These are phyloP conservation scores for Gastrophysa polygoni DNA, from an alignment of 2,888 invertebrate species.

Conservation along the genomic window DNA sequence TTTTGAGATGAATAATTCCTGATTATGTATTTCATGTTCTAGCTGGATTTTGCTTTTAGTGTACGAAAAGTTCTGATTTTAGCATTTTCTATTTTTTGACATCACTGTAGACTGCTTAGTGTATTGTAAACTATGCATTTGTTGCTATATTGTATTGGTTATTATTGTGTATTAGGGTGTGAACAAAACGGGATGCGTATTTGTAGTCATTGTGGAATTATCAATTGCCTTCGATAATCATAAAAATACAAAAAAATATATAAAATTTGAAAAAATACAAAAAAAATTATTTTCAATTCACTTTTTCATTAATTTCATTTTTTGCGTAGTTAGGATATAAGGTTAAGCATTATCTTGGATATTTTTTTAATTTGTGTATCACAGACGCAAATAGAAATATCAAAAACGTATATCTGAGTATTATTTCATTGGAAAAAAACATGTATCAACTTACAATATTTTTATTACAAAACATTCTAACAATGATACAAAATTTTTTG, in stretches of 20 bases:
- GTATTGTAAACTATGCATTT: conserved; percentile 15
- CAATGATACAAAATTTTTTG: conserved; percentile 39
- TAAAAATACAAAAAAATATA: background rate
- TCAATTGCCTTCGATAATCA: conserved; percentile 2
- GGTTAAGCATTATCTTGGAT: background rate
- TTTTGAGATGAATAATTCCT: too few species aligned
- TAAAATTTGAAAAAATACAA: background rate
- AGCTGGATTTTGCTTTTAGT: background rate
- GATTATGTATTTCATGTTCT: background rate
- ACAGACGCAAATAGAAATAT: background rate
- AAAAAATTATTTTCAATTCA: background rate
- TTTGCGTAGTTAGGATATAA: background rate
- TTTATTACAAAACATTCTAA: conserved; percentile 41
- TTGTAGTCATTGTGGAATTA: conserved; percentile 35
- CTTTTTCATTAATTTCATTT: background rate
- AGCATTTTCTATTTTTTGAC: background rate
- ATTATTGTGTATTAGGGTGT: conserved; percentile 20
- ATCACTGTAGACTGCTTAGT: conserved; percentile 6
- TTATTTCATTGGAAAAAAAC: background rate
- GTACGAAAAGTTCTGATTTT: background rate
- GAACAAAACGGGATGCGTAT: conserved; percentile 31
- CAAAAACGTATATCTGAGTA: background rate
- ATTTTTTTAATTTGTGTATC: background rate
- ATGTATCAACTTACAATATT: conserved; percentile 23
- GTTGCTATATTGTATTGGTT: conserved; percentile 23